Evolutionary conservation across 2,113 vertebrate genomes (phyloP).

Genomic region (Hippocampus mohnikei): DNA sequence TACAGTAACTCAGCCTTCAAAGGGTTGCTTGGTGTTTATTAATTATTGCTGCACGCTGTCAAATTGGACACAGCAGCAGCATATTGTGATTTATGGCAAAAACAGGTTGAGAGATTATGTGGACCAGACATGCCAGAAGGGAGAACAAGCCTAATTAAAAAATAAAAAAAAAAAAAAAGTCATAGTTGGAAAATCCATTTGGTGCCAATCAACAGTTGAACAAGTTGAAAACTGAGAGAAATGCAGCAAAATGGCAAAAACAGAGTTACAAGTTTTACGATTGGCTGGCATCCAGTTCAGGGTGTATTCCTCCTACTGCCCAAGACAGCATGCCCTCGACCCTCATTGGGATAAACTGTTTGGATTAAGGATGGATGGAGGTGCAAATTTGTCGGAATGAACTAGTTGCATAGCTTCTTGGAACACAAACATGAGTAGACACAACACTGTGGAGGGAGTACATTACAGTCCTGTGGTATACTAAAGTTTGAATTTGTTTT

Average conservation of each 20-base stretch:
- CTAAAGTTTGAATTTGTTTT: not conserved
- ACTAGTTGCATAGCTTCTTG: no score
- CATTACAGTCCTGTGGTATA: no score
- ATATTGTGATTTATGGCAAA: slow-evolving; percentile 19
- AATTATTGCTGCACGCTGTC: slow-evolving; percentile 38
- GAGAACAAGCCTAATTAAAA: not conserved
- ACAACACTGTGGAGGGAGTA: no score
- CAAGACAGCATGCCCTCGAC: no score
- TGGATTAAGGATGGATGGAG: no score
- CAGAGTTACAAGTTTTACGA: not conserved
- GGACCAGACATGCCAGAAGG: not conserved
- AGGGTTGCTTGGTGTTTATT: slow-evolving; percentile 16
- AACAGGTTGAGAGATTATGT: slow-evolving; percentile 9
- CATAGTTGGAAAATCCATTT: not conserved
- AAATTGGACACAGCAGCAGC: slow-evolving; percentile 17
- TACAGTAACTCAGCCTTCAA: slow-evolving; percentile 16
- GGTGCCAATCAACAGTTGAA: not conserved
- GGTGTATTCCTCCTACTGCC: no score
- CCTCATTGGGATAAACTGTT: no score
- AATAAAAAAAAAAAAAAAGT: not conserved
- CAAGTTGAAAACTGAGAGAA: not conserved
- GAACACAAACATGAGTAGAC: no score
- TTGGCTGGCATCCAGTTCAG: no score
- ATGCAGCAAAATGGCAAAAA: not conserved
- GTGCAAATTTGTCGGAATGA: no score